These are phyloP conservation scores for Daubentonia madagascariensis DNA, from an alignment of 2,113 vertebrate genomes.

Conservation along the genomic window DNA sequence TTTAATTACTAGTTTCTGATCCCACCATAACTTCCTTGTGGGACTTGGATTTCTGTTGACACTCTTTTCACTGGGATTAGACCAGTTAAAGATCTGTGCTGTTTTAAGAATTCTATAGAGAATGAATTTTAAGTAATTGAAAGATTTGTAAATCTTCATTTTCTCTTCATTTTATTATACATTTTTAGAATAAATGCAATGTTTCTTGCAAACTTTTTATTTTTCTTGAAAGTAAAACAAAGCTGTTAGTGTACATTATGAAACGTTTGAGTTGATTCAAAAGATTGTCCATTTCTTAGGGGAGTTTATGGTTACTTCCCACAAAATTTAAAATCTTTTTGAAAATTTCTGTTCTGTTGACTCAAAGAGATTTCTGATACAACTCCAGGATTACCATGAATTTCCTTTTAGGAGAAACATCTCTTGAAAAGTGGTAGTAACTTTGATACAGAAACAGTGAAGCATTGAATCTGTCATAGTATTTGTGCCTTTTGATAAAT, in stretches of 20 bases:
- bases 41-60: conserved; percentile 20
- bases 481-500: neutral
- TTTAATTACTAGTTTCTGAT: neutral
- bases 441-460: neutral
- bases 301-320: neutral
- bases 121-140: neutral
- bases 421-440: conserved; percentile 21
- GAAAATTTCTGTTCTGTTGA: conserved; percentile 17
- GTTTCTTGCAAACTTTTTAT: neutral
- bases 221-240: neutral
- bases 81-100: neutral
- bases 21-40: neutral
- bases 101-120: neutral
- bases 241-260: neutral
- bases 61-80: neutral
- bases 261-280: conserved; percentile 40
- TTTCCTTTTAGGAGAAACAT: neutral
- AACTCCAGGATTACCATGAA: neutral
- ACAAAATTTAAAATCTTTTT: conserved; percentile 31
- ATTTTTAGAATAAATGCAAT: neutral
- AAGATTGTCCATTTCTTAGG: neutral
- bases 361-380: neutral
- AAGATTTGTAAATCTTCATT: neutral
- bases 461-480: neutral
- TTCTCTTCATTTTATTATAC: neutral